Evolutionary conservation across 2,797 vertebrate species (phyloP), one percentile per base, ranked within the genome.

Genomic region (Danio albolineatus): DNA sequence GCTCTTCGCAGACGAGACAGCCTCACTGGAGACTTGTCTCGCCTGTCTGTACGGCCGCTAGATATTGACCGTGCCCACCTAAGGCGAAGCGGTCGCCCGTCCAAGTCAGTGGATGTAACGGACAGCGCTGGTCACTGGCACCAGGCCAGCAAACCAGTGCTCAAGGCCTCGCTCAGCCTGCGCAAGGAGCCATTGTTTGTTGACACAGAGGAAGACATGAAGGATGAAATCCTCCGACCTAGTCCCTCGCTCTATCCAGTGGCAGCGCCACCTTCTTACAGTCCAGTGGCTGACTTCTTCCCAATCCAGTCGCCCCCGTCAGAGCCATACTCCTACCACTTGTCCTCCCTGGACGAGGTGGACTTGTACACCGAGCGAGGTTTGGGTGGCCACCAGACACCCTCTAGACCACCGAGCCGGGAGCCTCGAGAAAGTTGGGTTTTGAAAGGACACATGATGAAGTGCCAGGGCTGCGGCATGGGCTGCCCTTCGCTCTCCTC

Each of bases 41-140:
- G 94, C 0, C 86, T 96, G 21, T 94, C 96, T 36, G 95, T 98
- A 88, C 94, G 96, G 0, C 95, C 95, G 0, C 81, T 94, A 0
- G 98, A 97, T 19, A 95, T 94, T 0, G 98, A 99, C 81, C 93
- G 96, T 10, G 95, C 93, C 14, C 91, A 96, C 85, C 94, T 96
- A 83, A 95, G 98, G 85, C 94, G 96, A 54, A 94, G 96, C n/a
- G 95, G 96, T 85, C 96, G 97, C 39, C 94, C 97, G 0, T 99
- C 96, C 2, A 96, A 97, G 83, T 98, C 97, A 0, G 96, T 98
- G 87, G 98, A 99, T n/a, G 89, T 97, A 0, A 98, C 96, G 0
- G 97, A 98, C 82, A 95, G 95, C 28, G 97, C 98, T 8, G 96
- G 95, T 65, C 96, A 96, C 61, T 97, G 97, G 96, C 97, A 98